Conservation (phyloP, 2,797 vertebrate species). For the Emys orbicularis region DNA sequence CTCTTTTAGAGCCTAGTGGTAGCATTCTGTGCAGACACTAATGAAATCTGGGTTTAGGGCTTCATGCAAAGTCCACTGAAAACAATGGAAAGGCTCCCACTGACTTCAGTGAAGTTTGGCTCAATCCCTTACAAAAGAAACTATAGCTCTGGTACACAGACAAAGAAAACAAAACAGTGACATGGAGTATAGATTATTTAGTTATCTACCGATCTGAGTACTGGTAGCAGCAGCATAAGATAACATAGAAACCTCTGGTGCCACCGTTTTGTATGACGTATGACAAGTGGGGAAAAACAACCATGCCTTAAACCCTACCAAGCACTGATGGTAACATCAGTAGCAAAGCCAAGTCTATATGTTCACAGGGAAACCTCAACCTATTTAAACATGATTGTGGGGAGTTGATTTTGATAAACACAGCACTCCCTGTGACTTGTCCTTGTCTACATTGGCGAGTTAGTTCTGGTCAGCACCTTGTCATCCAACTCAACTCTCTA, state of each 20-base stretch:
- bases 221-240: background rate
- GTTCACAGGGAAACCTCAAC: background rate
- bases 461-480: background rate
- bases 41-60: fast-evolving
- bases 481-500: background rate
- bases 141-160: background rate
- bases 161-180: background rate
- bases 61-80: background rate
- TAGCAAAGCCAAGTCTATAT: background rate
- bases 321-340: background rate
- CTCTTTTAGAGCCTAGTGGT: background rate
- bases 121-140: background rate
- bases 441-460: background rate
- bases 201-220: background rate
- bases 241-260: background rate
- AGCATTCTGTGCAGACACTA: background rate
- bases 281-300: background rate
- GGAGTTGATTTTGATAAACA: background rate
- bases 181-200: background rate
- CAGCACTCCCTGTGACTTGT: background rate
- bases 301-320: background rate
- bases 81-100: background rate
- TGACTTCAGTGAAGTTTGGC: background rate
- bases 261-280: slow-evolving; percentile 18
- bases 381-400: background rate